Base-by-base conservation (phyloP, 2,113 vertebrate species). In the Lethenteron camtschaticum region DNA sequence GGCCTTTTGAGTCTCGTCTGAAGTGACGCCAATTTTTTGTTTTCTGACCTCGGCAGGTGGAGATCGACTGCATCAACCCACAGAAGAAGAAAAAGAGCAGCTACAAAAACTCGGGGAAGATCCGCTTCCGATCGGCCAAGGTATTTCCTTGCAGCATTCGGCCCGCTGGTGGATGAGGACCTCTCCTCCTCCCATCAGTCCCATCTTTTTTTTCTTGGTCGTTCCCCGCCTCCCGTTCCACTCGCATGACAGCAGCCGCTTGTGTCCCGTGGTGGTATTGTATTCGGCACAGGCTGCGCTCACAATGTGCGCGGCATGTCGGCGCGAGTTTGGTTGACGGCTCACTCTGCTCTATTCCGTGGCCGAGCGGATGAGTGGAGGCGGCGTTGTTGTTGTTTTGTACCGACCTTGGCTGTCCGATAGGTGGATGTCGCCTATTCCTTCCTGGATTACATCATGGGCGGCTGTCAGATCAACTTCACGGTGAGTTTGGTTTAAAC, bases 21-120 rank as follows among this genome's bases (percentile, higher is more conserved):
- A 41, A 41, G 41, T 41, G 41, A 41, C 41, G 41, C 41, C 41
- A 41, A 41, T 6, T 41, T 6, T 41, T 41, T 69, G 55, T 59
- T 60, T 14, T 41, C n/a, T 41, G 41, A 1, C 41, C 41, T 7
- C 41, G 41, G 4, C 72, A 95, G 87, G 81, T 84, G 70, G 78
- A 83, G 57, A 89, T 88, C 75, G 88, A 90, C 71, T 95, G 90
- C 73, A 78, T 95, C 76, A 83, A 92, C 74, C 84, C 86, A 3
- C 88, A 96, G 73, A 86, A 88, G 75, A 82, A 86, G 79, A 95
- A 91, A 76, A 95, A 95, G 79, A 99, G 87, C 76, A 87, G 74
- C 77, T 96, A 94, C 74, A 94, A 85, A 77, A 92, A 92, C 76
- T 99, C 87, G 55, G 89, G 89, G 56, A 81, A 83, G 59, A 71